Conservation (phyloP, 1,140 invertebrate species). For the Archivesica marissinica region DNA sequence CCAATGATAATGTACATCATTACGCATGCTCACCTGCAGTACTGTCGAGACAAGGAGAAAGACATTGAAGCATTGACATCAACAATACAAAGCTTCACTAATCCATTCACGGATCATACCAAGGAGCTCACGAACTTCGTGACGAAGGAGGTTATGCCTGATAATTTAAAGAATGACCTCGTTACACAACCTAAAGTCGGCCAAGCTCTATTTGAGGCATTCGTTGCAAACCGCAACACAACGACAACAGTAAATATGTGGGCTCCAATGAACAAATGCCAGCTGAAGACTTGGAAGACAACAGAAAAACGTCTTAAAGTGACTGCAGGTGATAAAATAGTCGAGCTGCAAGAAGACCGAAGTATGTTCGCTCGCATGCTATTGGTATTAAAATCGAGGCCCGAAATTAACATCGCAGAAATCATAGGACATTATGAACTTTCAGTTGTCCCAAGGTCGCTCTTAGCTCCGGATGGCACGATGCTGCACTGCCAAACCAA, state of each 20-base stretch:
- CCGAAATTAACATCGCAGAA: conserved; percentile 33
- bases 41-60: too few species aligned
- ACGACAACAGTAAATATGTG: neutral
- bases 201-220: too few species aligned
- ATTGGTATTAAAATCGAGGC: conserved; percentile 23
- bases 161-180: too few species aligned
- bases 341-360: conserved; percentile 51
- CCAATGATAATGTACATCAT: too few species aligned
- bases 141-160: too few species aligned
- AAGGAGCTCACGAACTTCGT: too few species aligned
- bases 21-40: too few species aligned
- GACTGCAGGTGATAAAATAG: neutral
- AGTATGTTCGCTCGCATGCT: conserved; percentile 9
- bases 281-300: conserved; percentile 42
- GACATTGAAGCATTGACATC: too few species aligned
- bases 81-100: too few species aligned
- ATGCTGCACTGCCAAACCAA: conserved; percentile 10
- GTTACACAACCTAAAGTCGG: too few species aligned
- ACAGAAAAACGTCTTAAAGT: conserved; percentile 6
- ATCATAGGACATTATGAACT: conserved; percentile 36
- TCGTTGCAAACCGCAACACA: neutral
- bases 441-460: conserved; percentile 30
- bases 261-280: conserved; percentile 37
- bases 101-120: too few species aligned
- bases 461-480: conserved; percentile 25